Conservation (phyloP, 2,797 vertebrate genomes). For the Anas acuta region DNA sequence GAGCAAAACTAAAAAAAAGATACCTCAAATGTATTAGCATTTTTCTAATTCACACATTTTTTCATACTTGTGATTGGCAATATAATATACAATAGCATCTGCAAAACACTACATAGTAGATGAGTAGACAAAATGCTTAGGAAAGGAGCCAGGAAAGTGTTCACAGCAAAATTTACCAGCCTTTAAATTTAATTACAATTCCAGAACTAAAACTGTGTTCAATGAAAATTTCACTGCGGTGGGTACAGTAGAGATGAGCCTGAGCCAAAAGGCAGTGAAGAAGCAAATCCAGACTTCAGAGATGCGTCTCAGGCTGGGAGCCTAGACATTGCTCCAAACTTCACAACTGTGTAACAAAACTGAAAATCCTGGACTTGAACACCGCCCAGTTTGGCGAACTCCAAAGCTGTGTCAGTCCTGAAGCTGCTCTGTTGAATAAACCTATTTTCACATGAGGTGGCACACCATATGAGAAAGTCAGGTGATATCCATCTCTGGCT, state of each 20-base stretch:
- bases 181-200: constrained; percentile 52
- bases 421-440: neutral
- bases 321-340: neutral
- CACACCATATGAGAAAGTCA: neutral
- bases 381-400: neutral
- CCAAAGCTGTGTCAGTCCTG: neutral
- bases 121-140: constrained; percentile 46
- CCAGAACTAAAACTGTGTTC: constrained; percentile 29
- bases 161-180: constrained; percentile 44
- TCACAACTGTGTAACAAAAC: neutral
- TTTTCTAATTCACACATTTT: constrained; percentile 14
- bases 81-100: constrained; percentile 21
- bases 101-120: constrained; percentile 34
- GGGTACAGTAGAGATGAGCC: neutral
- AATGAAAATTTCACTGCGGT: neutral
- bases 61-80: constrained; percentile 10
- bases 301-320: neutral
- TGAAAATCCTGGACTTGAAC: neutral
- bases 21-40: neutral
- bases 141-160: constrained; percentile 43
- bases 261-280: neutral
- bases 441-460: rapidly evolving
- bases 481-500: neutral
- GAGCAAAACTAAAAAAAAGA: neutral
- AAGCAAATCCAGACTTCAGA: neutral